Conservation (phyloP, 2,113 vertebrate genomes). For the Saimiri boliviensis region DNA sequence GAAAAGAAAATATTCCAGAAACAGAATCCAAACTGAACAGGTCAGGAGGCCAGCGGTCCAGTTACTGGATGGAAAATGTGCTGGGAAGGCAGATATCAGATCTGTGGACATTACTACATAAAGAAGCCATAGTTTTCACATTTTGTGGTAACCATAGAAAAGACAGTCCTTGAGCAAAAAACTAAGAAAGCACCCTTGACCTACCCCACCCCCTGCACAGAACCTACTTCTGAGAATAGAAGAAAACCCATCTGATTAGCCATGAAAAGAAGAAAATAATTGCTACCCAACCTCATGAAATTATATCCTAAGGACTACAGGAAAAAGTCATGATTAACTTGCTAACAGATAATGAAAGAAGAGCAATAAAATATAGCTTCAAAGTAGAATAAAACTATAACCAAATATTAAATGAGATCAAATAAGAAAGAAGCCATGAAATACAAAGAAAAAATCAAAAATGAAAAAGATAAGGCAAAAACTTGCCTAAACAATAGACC, state of each 20-base stretch:
- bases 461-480: background rate
- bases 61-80: background rate
- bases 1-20: background rate
- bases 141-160: background rate
- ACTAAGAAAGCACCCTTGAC: background rate
- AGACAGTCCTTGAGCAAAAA: background rate
- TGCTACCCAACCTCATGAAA: background rate
- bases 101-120: background rate
- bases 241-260: background rate
- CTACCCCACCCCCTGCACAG: background rate
- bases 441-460: constrained; percentile 5
- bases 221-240: background rate
- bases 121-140: background rate
- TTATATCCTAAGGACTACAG: background rate
- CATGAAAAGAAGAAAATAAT: background rate
- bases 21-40: background rate
- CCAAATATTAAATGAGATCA: background rate
- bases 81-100: background rate
- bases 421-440: background rate
- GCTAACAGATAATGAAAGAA: background rate
- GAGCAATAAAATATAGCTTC: background rate
- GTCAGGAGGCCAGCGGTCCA: background rate
- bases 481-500: background rate
- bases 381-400: background rate
- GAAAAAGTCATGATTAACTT: background rate